These are phyloP conservation scores for Cynaeus angustus DNA, from an alignment of 2,888 invertebrate genomes.

Conservation along the genomic window DNA sequence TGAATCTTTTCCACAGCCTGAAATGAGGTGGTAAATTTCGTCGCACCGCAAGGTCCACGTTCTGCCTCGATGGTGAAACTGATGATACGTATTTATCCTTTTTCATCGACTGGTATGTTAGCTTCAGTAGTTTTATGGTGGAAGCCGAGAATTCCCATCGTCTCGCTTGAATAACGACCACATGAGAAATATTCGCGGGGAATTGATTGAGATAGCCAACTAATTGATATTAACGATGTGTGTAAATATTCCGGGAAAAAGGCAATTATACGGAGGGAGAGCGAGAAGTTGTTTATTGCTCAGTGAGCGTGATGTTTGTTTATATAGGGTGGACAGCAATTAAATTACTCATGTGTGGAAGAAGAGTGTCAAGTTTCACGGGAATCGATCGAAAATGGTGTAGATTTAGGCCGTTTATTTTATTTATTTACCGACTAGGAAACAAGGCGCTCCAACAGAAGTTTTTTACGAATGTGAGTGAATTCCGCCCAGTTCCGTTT, in stretches of 20 bases:
- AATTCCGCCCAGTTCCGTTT: too few relatives aligned
- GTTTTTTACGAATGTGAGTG: too few relatives aligned
- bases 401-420: too few relatives aligned
- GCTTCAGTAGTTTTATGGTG: constrained; percentile 5
- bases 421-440: too few relatives aligned
- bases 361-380: not conserved
- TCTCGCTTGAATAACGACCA: not conserved
- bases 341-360: not conserved
- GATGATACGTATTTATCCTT: not conserved
- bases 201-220: constrained; percentile 5
- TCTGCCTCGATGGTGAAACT: not conserved
- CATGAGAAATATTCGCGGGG: constrained; percentile 7
- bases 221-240: constrained; percentile 20
- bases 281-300: constrained; percentile 3
- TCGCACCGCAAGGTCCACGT: not conserved
- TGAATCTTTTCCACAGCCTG: not conserved
- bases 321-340: not conserved
- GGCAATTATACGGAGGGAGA: constrained; percentile 2
- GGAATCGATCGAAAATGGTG: too few relatives aligned
- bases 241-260: constrained; percentile 2
- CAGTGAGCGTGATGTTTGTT: not conserved
- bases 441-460: too few relatives aligned
- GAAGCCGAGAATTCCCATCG: constrained; percentile 8
- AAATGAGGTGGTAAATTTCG: constrained; percentile 1
- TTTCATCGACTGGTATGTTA: not conserved